Conservation (phyloP, 37 sponge, comb jelly and placozoan genomes). For the Ephydatia muelleri region DNA sequence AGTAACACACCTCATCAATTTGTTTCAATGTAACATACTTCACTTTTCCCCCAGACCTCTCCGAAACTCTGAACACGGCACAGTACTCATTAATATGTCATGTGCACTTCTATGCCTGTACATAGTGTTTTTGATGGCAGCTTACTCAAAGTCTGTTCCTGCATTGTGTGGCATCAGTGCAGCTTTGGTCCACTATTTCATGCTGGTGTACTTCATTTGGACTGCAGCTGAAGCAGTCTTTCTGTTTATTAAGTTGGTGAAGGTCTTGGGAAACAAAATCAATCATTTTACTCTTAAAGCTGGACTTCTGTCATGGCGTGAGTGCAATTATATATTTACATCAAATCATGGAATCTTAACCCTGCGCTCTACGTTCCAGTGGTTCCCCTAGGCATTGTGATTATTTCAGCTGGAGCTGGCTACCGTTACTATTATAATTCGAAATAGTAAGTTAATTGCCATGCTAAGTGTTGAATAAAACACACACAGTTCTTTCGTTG, state of each 20-base stretch:
- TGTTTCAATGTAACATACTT: too few relatives aligned
- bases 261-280: not conserved
- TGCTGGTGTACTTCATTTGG: slow-evolving; percentile 50
- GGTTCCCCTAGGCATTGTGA: slow-evolving; percentile 30
- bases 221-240: slow-evolving; percentile 32
- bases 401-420: slow-evolving; percentile 38
- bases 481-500: too few relatives aligned
- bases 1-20: too few relatives aligned
- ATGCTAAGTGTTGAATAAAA: too few relatives aligned
- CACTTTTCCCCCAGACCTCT: slow-evolving; percentile 10
- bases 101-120: slow-evolving; percentile 49
- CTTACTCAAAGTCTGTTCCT: not conserved
- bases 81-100: slow-evolving; percentile 32
- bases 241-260: slow-evolving; percentile 23
- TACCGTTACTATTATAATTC: slow-evolving; percentile 23
- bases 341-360: too few relatives aligned
- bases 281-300: not conserved
- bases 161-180: slow-evolving; percentile 35
- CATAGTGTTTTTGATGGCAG: slow-evolving; percentile 31
- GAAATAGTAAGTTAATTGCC: not conserved
- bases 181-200: slow-evolving; percentile 49
- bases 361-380: slow-evolving; percentile 16
- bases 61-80: not conserved
- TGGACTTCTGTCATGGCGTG: slow-evolving; percentile 17
- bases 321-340: too few relatives aligned